Percentiles rank a stretch among this genome's conserved stretches.
These are phyloP conservation scores for Coelopa pilipes DNA, from an alignment of 2,888 invertebrate species.

Conservation along the genomic window DNA sequence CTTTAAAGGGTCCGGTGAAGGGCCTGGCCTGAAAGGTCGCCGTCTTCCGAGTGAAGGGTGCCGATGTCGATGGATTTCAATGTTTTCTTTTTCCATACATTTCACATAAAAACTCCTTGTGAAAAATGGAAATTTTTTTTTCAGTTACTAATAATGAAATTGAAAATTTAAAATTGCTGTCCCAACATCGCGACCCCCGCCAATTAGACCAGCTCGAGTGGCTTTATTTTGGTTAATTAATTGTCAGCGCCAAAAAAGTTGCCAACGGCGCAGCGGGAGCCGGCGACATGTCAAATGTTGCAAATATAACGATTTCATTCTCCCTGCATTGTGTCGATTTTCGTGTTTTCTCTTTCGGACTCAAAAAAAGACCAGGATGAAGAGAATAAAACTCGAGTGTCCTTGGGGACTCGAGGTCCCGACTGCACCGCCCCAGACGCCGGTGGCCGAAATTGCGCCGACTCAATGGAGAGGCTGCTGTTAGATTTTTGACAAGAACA, in stretches of 20 bases:
- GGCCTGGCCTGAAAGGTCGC: too few relatives aligned
- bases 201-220: slow-evolving; percentile 47
- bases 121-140: too few relatives aligned
- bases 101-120: too few relatives aligned
- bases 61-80: too few relatives aligned
- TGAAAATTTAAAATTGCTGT: too few relatives aligned
- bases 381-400: slow-evolving; percentile 20
- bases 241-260: slow-evolving; percentile 49
- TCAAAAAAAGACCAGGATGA: not conserved
- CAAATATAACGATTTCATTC: slow-evolving; percentile 13
- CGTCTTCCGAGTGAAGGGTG: too few relatives aligned
- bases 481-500: too few relatives aligned
- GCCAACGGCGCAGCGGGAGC: slow-evolving; percentile 30
- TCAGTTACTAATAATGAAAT: too few relatives aligned
- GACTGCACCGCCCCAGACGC: not conserved
- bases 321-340: not conserved
- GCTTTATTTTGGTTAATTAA: slow-evolving; percentile 62
- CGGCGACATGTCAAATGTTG: slow-evolving; percentile 24
- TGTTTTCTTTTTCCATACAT: too few relatives aligned
- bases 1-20: too few relatives aligned
- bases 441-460: not conserved
- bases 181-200: not conserved
- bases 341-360: not conserved
- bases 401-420: slow-evolving; percentile 18
- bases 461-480: too few relatives aligned